These are phyloP conservation scores for Macroglossus sobrinus DNA, from an alignment of 2,113 vertebrate species.

Conservation along the genomic window DNA sequence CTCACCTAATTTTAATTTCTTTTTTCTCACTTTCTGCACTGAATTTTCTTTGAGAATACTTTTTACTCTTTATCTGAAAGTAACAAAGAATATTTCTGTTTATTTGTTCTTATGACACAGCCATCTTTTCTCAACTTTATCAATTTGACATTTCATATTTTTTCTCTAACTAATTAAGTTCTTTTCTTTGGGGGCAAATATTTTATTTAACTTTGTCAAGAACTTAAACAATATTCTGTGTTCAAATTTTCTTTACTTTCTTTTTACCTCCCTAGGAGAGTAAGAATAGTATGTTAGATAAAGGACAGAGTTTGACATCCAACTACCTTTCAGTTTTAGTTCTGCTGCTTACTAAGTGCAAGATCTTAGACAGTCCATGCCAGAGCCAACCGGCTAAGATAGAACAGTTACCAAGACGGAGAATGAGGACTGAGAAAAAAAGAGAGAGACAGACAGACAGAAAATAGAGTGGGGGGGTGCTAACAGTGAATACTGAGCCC, in stretches of 20 bases:
- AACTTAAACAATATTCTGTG: background rate
- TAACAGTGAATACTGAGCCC: too few species aligned
- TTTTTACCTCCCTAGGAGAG: background rate
- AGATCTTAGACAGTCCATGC: background rate
- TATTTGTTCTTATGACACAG: background rate
- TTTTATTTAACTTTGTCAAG: background rate
- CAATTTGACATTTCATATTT: background rate
- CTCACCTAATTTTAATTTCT: background rate
- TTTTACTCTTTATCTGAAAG: background rate
- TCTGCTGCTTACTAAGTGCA: background rate
- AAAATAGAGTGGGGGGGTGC: too few species aligned
- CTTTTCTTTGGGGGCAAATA: background rate
- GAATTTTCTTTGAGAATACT: background rate
- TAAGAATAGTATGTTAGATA: background rate
- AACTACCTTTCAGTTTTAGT: background rate
- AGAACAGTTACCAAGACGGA: too few species aligned
- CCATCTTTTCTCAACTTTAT: background rate
- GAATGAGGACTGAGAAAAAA: too few species aligned
- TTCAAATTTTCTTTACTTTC: background rate
- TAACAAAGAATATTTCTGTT: background rate
- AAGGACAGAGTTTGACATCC: background rate
- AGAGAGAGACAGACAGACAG: too few species aligned
- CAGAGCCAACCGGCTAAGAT: too few species aligned
- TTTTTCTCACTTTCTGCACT: background rate
- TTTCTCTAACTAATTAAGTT: background rate